Percentiles rank a stretch among this genome's conserved stretches.
Evolutionary conservation across 2,888 invertebrate genomes (phyloP).

Genomic region (Orthosia gracilis): DNA sequence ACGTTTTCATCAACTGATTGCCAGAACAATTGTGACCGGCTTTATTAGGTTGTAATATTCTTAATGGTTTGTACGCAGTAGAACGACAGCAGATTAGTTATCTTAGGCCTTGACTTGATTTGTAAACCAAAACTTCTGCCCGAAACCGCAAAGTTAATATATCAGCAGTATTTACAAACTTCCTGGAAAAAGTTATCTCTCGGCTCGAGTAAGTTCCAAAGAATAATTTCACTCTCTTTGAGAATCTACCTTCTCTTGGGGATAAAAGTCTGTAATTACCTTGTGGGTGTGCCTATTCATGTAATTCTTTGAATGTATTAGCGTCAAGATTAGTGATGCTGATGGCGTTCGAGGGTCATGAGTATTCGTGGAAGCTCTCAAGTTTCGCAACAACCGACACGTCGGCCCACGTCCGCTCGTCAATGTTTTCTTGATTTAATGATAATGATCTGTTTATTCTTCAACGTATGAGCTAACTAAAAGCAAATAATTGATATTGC

Average conservation of each 20-base stretch:
- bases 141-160: constrained; percentile 61
- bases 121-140: constrained; percentile 43
- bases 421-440: constrained; percentile 68
- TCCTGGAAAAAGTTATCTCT: constrained; percentile 40
- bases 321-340: constrained; percentile 81
- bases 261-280: constrained; percentile 64
- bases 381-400: constrained; percentile 78
- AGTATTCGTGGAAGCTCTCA: constrained; percentile 76
- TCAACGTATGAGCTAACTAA: constrained; percentile 12
- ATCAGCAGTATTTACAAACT: constrained; percentile 29
- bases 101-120: constrained; percentile 71
- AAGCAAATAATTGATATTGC: constrained; percentile 18
- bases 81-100: constrained; percentile 77
- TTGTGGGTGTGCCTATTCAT: constrained; percentile 56
- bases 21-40: constrained; percentile 70
- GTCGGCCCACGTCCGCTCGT: constrained; percentile 74
- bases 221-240: constrained; percentile 51
- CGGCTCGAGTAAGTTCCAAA: constrained; percentile 32
- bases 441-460: constrained; percentile 43
- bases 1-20: constrained; percentile 75
- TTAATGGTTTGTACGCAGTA: constrained; percentile 78
- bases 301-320: constrained; percentile 72
- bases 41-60: constrained; percentile 75
- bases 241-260: constrained; percentile 49
- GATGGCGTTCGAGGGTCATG: constrained; percentile 78